Conservation (phyloP, 2,888 invertebrate species). For the Branchellion lobata region DNA sequence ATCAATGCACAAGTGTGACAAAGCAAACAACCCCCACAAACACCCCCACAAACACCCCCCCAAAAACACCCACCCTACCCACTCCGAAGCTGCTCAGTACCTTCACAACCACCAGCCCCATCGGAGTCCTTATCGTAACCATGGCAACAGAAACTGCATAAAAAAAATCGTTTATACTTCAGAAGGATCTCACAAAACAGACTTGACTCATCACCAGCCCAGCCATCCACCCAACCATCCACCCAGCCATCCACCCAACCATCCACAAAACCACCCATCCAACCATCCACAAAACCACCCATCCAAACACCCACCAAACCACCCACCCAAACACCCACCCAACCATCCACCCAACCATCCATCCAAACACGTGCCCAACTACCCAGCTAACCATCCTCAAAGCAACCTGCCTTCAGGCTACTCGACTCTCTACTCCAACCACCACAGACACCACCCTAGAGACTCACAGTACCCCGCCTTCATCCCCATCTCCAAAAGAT, state of each 20-base stretch:
- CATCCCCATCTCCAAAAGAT: slow-evolving; percentile 33
- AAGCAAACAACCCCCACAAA: too few species aligned
- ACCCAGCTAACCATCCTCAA: not conserved
- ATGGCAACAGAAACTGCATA: too few species aligned
- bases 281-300: not conserved
- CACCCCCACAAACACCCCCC: too few species aligned
- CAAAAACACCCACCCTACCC: too few species aligned
- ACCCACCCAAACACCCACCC: not conserved
- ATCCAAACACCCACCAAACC: not conserved
- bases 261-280: not conserved
- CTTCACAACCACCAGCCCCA: too few species aligned
- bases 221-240: not conserved
- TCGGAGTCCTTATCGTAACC: too few species aligned
- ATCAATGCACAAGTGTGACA: too few species aligned
- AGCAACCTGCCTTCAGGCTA: not conserved
- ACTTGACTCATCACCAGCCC: too few species aligned
- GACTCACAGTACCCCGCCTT: slow-evolving; percentile 36
- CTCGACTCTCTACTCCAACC: not conserved
- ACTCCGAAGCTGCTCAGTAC: too few species aligned
- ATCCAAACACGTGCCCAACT: not conserved
- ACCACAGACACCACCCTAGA: slow-evolving; percentile 21
- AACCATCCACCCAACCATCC: not conserved
- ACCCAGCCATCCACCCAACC: not conserved
- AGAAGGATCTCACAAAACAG: too few species aligned
- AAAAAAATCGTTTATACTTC: too few species aligned